Evolutionary conservation across 35 echinoderm and acorn worm genomes (phyloP), one percentile per base, ranked within the genome.

Genomic region (Strongylocentrotus purpuratus): DNA sequence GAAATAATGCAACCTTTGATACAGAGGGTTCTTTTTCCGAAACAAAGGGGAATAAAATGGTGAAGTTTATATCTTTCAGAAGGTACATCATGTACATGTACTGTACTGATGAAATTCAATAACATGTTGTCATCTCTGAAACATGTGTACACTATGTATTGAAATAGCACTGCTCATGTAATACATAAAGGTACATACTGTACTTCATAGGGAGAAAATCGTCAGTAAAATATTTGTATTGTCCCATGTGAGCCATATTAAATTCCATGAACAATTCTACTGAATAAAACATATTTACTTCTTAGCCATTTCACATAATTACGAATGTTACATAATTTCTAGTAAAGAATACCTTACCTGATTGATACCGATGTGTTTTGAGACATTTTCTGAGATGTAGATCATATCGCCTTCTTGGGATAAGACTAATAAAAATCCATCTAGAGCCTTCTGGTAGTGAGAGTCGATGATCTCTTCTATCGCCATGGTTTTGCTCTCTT

Each of bases 321-420:
- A n/a, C n/a, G n/a, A n/a, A n/a, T n/a, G n/a, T n/a, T n/a, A n/a
- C n/a, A n/a, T n/a, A n/a, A n/a, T 41, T 41, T 41, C 35, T 41
- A 41, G 35, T 41, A 18, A 78, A n/a, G 4, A n/a, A 78, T 78
- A 28, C 6, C 22, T 33, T 96, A 99, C 98, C 96, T 99, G 98
- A 94, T 96, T 94, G 31, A 99, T 94, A 28, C 98, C 98, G 50
- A 99, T 91, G 52, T 95, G 98, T 65, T 97, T 95, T 12, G 96
- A 97, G n/a, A 99, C 98, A 94, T 96, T 97, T 87, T 98, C 97
- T 93, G 98, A 99, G 28, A 99, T 94, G 95, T 91, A 99, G 28
- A 97, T 96, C 55, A 99, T 97, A 86, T 99, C 98, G 33, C 98
- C 98, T 94, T 99, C 98, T 92, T 96, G 95, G 31, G 98, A 98